Evolutionary conservation across 2,888 invertebrate species (phyloP).

Genomic region (Eristalinus sepulchralis): DNA sequence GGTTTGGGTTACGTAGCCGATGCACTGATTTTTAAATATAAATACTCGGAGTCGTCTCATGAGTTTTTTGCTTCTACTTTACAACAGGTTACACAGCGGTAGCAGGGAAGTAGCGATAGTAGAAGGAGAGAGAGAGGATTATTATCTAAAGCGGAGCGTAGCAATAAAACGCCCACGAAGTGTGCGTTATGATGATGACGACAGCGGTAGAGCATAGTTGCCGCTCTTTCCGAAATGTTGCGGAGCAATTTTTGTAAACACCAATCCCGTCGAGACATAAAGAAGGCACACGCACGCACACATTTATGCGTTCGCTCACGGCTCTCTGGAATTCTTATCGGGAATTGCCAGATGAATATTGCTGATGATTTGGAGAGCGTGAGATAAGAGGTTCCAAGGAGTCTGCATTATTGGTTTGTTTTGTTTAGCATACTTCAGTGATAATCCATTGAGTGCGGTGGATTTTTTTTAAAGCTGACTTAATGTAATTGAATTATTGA

Average conservation of each 20-base stretch:
- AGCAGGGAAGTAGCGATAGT: not conserved
- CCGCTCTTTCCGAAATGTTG: slow-evolving; percentile 53
- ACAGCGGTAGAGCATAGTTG: slow-evolving; percentile 36
- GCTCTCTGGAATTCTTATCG: not conserved
- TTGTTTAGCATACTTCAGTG: too few relatives aligned
- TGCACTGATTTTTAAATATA: slow-evolving; percentile 45
- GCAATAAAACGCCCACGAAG: slow-evolving; percentile 61
- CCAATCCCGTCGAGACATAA: slow-evolving; percentile 19
- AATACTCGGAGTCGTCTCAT: not conserved
- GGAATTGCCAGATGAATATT: not conserved
- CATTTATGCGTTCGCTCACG: not conserved
- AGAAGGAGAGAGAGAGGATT: slow-evolving; percentile 24
- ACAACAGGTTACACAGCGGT: slow-evolving; percentile 47
- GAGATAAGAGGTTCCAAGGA: not conserved
- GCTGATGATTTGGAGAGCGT: not conserved
- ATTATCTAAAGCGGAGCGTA: slow-evolving; percentile 25
- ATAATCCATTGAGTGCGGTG: too few relatives aligned
- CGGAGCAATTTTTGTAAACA: slow-evolving; percentile 29
- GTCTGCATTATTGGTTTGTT: not conserved
- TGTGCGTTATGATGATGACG: slow-evolving; percentile 49
- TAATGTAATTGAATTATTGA: too few relatives aligned
- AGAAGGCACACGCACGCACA: slow-evolving; percentile 2
- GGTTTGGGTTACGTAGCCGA: slow-evolving; percentile 32
- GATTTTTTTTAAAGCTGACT: too few relatives aligned
- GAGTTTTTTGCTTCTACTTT: slow-evolving; percentile 19